These are phyloP conservation scores for Stegastes partitus DNA, from an alignment of 2,113 vertebrate species.

Conservation along the genomic window DNA sequence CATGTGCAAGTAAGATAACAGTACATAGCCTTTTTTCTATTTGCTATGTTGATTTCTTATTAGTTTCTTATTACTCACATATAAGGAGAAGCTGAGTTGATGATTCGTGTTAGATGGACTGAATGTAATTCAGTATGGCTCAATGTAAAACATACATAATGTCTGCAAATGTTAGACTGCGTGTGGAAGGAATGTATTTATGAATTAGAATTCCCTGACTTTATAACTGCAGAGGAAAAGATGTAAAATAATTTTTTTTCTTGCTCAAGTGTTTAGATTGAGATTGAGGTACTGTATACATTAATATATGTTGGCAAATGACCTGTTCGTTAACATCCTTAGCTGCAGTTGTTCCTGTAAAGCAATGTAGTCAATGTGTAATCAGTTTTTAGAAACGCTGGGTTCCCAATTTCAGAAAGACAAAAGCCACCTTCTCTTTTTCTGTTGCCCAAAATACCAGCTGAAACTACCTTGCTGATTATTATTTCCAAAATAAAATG, in stretches of 20 bases:
- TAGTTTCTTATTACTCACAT: constrained; percentile 74
- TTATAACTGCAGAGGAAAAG: background rate
- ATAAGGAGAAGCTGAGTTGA: constrained; percentile 38
- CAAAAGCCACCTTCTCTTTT: too few relatives aligned
- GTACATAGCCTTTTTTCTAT: constrained; percentile 84
- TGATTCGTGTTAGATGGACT: constrained; percentile 31
- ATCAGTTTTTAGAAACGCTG: too few relatives aligned
- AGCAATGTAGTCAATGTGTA: too few relatives aligned
- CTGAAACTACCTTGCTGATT: too few relatives aligned
- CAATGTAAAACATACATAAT: constrained; percentile 33
- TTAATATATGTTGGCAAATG: background rate
- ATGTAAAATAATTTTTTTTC: background rate
- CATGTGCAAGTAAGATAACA: constrained; percentile 85
- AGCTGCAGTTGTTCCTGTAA: too few relatives aligned
- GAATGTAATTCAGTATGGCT: constrained; percentile 62
- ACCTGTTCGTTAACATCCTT: background rate
- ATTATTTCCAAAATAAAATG: too few relatives aligned
- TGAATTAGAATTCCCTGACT: constrained; percentile 55
- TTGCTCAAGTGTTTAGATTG: background rate
- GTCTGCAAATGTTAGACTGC: background rate
- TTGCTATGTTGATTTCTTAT: constrained; percentile 79
- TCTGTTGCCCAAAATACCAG: too few relatives aligned
- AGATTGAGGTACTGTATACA: background rate
- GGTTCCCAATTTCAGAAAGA: too few relatives aligned
- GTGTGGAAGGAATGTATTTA: background rate